Conservation (phyloP, 2,888 invertebrate species). For the Drosophila parthenogenetica region DNA sequence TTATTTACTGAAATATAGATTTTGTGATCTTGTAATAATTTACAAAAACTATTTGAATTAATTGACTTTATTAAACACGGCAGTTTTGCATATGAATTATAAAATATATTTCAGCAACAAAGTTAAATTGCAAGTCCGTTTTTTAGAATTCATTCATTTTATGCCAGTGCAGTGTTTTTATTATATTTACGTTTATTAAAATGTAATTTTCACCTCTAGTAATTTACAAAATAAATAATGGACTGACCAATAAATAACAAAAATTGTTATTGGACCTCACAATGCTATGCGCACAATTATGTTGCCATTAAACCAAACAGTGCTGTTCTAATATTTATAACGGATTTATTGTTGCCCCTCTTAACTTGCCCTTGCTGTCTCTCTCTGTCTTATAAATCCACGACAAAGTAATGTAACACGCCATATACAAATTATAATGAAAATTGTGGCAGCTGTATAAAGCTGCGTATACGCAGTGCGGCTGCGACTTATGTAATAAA, state of each 20-base stretch:
- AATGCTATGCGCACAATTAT: slow-evolving; percentile 60
- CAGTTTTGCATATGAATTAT: too few relatives aligned
- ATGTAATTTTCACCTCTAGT: background rate
- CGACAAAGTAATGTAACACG: slow-evolving; percentile 53
- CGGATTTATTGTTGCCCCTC: slow-evolving; percentile 50
- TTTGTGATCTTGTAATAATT: too few relatives aligned
- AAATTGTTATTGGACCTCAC: background rate
- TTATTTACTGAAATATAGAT: too few relatives aligned
- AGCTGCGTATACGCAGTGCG: slow-evolving; percentile 75
- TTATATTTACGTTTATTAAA: background rate
- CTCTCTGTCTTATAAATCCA: slow-evolving; percentile 27
- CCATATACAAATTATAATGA: slow-evolving; percentile 74
- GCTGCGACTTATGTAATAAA: slow-evolving; percentile 70
- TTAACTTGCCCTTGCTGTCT: background rate
- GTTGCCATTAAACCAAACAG: slow-evolving; percentile 63
- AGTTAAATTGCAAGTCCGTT: too few relatives aligned
- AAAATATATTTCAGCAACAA: too few relatives aligned
- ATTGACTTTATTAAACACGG: too few relatives aligned
- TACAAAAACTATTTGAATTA: too few relatives aligned
- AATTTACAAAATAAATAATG: background rate
- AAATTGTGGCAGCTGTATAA: slow-evolving; percentile 47
- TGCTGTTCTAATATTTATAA: slow-evolving; percentile 61
- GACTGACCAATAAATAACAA: background rate
- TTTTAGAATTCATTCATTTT: too few relatives aligned
- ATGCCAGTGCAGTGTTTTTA: too few relatives aligned